Evolutionary conservation across 2,797 vertebrate genomes (phyloP).

Genomic region (Lycodopsis pacificus): DNA sequence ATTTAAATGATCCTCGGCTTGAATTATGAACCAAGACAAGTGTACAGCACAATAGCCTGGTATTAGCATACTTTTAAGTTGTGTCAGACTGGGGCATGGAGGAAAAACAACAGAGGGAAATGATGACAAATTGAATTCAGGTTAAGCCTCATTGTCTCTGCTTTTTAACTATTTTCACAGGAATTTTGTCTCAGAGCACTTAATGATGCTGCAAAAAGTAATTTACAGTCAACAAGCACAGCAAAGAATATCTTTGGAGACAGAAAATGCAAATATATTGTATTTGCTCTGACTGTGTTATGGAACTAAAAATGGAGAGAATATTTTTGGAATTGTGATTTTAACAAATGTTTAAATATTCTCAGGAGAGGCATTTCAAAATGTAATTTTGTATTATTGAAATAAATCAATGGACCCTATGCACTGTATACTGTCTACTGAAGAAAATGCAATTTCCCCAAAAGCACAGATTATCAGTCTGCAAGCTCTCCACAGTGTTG

Average conservation of each 20-base stretch:
- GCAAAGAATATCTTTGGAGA: background rate
- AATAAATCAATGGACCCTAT: background rate
- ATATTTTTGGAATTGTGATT: background rate
- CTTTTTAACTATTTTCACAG: background rate
- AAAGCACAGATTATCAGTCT: conserved; percentile 30
- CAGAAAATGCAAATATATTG: background rate
- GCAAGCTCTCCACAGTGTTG: conserved; percentile 18
- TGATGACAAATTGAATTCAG: conserved; percentile 6
- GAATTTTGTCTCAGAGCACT: background rate
- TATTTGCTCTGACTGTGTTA: background rate
- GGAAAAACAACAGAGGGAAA: conserved; percentile 30
- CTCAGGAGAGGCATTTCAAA: background rate
- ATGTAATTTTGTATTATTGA: background rate
- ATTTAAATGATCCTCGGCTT: conserved; percentile 54
- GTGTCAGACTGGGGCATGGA: background rate
- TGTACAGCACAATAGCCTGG: conserved; percentile 31
- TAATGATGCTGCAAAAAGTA: background rate
- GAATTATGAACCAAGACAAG: conserved; percentile 46
- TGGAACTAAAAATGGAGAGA: background rate
- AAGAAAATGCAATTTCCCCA: background rate
- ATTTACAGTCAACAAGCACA: background rate
- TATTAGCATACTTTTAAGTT: conserved; percentile 31
- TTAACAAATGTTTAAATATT: background rate
- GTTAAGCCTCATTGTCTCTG: background rate
- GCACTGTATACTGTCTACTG: background rate